Base-by-base conservation (phyloP, 2,113 vertebrate species). In the Vicugna pacos region DNA sequence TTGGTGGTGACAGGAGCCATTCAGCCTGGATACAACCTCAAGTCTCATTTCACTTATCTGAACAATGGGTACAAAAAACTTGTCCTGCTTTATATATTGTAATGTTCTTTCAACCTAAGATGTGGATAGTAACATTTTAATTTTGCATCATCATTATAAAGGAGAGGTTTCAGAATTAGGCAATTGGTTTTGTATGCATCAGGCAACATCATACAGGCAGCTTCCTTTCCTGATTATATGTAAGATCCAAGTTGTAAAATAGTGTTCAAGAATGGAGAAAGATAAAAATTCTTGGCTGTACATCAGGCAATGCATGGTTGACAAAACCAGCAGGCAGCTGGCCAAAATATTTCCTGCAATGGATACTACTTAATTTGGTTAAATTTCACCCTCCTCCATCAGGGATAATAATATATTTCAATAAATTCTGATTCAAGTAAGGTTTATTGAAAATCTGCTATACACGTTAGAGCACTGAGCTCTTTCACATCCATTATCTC, bases 271-370 rank as follows among this genome's bases (percentile, higher is more conserved):
- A 28, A 30, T n/a, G 19, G 38, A 15, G 46, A 24, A 91, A 84
- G 50, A 38, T 38, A 87, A 56, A 79, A 73, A 80, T 48, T 75
- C 67, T 50, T 48, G 42, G 38, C 24, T 80, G 6, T 87, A 24
- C 30, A 48, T 54, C 4, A 82, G 24, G n/a, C 12, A 72, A n/a
- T 42, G 16, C 0, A 17, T 56, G 42, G 58, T 58, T 24, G 48
- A 16, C 8, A 94, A 69, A 54, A 46, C 11, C 9, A 52, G 16
- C 28, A 54, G 62, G 24, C 46, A 46, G 79, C 24, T 50, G 26
- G 35, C 52, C 58, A 46, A 60, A 24, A 10, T 77, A 79, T 87
- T 92, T 79, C 50, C 69, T 87, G 64, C 32, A 94, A 42, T 38
- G 16, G 7, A 56, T 42, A 24, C 48, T 76, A 22, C 32, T 75